These are phyloP conservation scores for Erpornis zantholeuca DNA, from an alignment of 2,113 vertebrate species.

Conservation along the genomic window DNA sequence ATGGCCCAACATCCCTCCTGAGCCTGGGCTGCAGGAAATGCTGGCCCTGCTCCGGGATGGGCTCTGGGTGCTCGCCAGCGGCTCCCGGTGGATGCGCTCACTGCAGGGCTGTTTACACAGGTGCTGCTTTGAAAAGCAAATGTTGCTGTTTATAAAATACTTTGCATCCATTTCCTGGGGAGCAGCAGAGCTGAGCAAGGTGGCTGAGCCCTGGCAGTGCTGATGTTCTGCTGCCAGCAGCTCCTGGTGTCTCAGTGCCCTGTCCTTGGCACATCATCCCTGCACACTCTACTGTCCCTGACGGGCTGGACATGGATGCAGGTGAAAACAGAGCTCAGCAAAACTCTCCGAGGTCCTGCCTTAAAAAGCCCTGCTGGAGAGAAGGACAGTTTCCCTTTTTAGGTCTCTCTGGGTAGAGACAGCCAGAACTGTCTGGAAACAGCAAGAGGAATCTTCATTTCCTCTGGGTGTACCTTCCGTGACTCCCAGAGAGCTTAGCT, in stretches of 20 bases:
- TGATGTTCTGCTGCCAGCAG: not conserved
- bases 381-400: not conserved
- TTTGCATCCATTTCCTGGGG: not conserved
- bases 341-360: not conserved
- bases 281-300: not conserved
- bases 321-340: not conserved
- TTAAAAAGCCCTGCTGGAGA: not conserved
- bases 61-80: not conserved
- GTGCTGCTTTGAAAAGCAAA: not conserved
- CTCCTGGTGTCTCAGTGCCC: not conserved
- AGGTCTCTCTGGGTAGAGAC: not conserved
- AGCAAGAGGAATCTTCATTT: not conserved
- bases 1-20: too few relatives aligned
- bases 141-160: not conserved
- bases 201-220: not conserved
- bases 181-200: not conserved
- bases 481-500: rapidly evolving
- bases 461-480: rapidly evolving
- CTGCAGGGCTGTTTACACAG: not conserved
- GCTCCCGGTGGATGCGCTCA: not conserved
- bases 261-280: not conserved
- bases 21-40: not conserved
- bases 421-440: not conserved
- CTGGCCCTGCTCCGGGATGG: not conserved
- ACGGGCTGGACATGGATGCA: not conserved